Base-by-base conservation (phyloP, 1,140 invertebrate species). In the Cyrtorhinus lividipennis region DNA sequence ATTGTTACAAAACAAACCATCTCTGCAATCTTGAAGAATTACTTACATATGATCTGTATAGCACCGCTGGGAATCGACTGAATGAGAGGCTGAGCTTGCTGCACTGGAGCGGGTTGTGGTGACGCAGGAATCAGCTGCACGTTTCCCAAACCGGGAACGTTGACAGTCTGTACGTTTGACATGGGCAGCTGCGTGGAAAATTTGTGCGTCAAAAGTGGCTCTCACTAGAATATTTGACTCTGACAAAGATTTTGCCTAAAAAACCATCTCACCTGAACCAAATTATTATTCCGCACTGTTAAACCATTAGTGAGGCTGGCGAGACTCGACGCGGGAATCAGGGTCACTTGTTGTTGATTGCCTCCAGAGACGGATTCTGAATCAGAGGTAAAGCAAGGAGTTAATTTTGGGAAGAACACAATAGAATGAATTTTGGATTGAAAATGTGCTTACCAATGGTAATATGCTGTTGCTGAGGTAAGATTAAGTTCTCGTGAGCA, bases 111-210 rank as follows among this genome's bases (percentile, higher is more conserved):
- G 24, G 73, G 75, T 25, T 78, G 67, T 0, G 75, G 76, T 64
- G 74, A 77, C 0, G 80, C 80, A 1, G 82, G 81, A 56, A 85
- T 84, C 0, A 88, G 81, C 74, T 88, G 85, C 1, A 88, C 84
- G 68, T 86, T 86, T 24, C 87, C 86, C 15, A 90, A 68, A 3
- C 86, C 86, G 58, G 83, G 83, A 48, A 86, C 83, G 72, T 86
- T 84, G 64, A 83, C 75, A 1, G 81, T 79, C 67, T 84, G 81
- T 1, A 83, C 67, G 59, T 58, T 62, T 26, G 62, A 62, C 13
- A 64, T 38, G 26, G 45, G 53, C 44, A 48, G n/a, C 48, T 53
- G 48, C 12, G 56, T 38, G 8, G 59, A 44, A n/a, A 44, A 44
- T n/a, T n/a, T n/a, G n/a, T n/a, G n/a, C n/a, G n/a, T n/a, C n/a